A percentile compares a stretch with the other conserved stretches of the same genome.
phyloP scores from a whole-genome alignment of 2,888 invertebrate genomes.

The Galerucella pusilla region DNA sequence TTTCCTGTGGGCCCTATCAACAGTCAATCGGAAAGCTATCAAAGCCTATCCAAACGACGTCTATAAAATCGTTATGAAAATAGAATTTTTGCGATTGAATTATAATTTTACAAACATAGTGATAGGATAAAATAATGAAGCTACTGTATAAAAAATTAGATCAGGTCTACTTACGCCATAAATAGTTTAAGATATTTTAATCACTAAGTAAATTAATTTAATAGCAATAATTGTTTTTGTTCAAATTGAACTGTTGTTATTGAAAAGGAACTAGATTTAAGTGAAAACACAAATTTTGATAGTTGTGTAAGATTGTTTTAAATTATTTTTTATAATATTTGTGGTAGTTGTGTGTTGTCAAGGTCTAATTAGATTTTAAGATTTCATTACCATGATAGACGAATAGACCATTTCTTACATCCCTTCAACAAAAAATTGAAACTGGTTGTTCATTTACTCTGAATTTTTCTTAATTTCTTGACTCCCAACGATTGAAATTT shows the following conservation, averaged over 20 bases:
- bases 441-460: too few relatives aligned
- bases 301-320: conserved; percentile 56
- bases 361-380: conserved; percentile 48
- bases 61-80: not conserved
- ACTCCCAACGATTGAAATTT: too few relatives aligned
- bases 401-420: conserved; percentile 1
- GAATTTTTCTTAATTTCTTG: too few relatives aligned
- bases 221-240: conserved; percentile 46
- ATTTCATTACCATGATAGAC: conserved; percentile 44
- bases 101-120: conserved; percentile 5
- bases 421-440: too few relatives aligned
- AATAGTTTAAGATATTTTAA: conserved; percentile 12
- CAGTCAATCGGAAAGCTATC: too few relatives aligned
- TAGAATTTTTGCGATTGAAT: not conserved
- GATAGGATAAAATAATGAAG: conserved; percentile 2
- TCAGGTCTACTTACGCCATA: not conserved
- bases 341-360: conserved; percentile 34
- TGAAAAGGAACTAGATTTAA: conserved; percentile 28
- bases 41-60: too few relatives aligned
- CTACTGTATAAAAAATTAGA: not conserved
- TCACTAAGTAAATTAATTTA: conserved; percentile 25
- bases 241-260: conserved; percentile 46
- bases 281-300: conserved; percentile 50
- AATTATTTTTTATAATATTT: conserved; percentile 52
- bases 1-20: too few relatives aligned